Conservation (phyloP, 2,113 vertebrate genomes). For the Piprites chloris region DNA sequence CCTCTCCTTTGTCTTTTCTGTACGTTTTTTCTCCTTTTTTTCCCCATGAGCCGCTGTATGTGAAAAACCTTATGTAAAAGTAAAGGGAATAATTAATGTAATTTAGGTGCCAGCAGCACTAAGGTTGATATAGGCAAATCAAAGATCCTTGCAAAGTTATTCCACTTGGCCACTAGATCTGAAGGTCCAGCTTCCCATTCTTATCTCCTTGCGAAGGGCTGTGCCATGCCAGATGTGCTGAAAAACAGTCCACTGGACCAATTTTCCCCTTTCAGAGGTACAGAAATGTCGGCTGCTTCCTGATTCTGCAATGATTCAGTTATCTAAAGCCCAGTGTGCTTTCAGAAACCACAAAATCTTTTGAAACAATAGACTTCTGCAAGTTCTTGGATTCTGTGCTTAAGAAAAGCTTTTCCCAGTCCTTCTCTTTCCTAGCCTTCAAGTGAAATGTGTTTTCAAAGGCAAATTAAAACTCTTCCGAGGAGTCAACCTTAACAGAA, state of each 20-base stretch:
- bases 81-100: background rate
- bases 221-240: background rate
- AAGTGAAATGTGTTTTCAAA: background rate
- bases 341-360: slow-evolving; percentile 7
- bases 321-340: background rate
- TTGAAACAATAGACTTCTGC: background rate
- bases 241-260: background rate
- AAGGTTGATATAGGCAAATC: background rate
- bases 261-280: background rate
- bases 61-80: background rate
- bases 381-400: background rate
- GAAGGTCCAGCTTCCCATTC: background rate
- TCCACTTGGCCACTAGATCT: background rate
- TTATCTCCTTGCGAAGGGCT: background rate
- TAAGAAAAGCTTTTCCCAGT: background rate
- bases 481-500: background rate
- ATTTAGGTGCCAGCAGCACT: background rate
- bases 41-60: background rate
- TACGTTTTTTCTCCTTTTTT: background rate
- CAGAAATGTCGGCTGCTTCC: background rate
- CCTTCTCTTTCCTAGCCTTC: background rate
- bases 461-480: slow-evolving; percentile 18
- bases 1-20: background rate
- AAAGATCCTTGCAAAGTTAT: background rate
- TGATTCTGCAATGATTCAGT: background rate